Evolutionary conservation across 2,113 vertebrate species (phyloP).

Genomic region (Epinephelus lanceolatus): DNA sequence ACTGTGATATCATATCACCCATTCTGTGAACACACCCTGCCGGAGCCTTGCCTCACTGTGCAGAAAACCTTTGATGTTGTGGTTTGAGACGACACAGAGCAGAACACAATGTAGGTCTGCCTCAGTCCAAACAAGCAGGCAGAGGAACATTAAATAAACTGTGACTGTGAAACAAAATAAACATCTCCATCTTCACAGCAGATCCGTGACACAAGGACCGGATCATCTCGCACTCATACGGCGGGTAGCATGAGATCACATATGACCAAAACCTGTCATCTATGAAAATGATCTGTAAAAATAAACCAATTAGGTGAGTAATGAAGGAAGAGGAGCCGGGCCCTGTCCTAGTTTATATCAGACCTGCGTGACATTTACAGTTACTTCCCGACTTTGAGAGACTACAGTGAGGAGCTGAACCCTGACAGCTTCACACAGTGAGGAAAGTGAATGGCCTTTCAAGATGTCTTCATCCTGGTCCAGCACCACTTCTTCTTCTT

Average conservation of each 20-base stretch:
- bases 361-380: constrained; percentile 12
- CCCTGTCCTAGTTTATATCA: constrained; percentile 58
- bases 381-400: constrained; percentile 8
- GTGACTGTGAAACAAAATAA: constrained; percentile 65
- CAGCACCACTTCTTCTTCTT: constrained; percentile 26
- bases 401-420: constrained; percentile 17
- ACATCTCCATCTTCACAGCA: constrained; percentile 45
- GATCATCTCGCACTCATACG: constrained; percentile 26
- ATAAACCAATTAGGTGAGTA: constrained; percentile 61
- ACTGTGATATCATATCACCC: constrained; percentile 21
- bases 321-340: constrained; percentile 25
- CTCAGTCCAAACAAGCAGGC: constrained; percentile 69
- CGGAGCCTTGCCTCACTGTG: not conserved
- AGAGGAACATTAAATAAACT: constrained; percentile 75
- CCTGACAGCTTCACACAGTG: constrained; percentile 15
- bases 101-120: constrained; percentile 23
- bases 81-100: constrained; percentile 61
- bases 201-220: constrained; percentile 23
- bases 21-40: constrained; percentile 25
- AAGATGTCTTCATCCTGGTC: constrained; percentile 62
- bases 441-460: constrained; percentile 65
- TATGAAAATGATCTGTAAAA: constrained; percentile 41
- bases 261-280: constrained; percentile 11
- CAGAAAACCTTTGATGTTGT: constrained; percentile 58
- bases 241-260: constrained; percentile 24